phyloP scores from a whole-genome alignment of 2,797 vertebrate species.

The Lycodopsis pacificus region DNA sequence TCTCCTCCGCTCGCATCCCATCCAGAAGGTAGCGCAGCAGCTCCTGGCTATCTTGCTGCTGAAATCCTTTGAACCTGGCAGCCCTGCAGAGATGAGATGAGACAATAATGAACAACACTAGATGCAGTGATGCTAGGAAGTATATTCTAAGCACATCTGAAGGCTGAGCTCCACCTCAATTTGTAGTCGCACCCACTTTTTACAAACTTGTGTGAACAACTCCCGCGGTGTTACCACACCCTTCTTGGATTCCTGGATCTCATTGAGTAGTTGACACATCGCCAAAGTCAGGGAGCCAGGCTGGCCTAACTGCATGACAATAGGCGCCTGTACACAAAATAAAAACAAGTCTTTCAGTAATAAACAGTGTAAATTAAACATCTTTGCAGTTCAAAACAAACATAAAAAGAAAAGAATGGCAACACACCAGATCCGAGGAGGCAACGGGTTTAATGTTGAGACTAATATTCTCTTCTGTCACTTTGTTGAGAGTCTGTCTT shows the following conservation, averaged over 20 bases:
- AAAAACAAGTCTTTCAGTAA: background rate
- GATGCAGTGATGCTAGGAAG: background rate
- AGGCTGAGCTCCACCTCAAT: background rate
- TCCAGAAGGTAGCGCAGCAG: constrained; percentile 95
- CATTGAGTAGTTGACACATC: constrained; percentile 92
- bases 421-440: constrained; percentile 78
- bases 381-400: background rate
- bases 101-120: background rate
- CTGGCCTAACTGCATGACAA: constrained; percentile 87
- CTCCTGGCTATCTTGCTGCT: constrained; percentile 99
- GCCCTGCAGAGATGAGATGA: constrained; percentile 82
- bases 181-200: constrained; percentile 89
- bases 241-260: constrained; percentile 92
- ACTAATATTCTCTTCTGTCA: constrained; percentile 84
- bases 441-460: constrained; percentile 82
- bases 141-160: background rate
- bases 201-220: constrained; percentile 97
- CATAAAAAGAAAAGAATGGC: background rate
- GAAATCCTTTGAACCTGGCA: constrained; percentile 94
- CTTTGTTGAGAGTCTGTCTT: constrained; percentile 87
- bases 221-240: constrained; percentile 91
- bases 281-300: constrained; percentile 93
- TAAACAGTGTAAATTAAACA: background rate
- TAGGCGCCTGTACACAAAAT: constrained; percentile 83
- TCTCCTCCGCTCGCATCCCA: constrained; percentile 95